phyloP scores from a whole-genome alignment of 2,888 invertebrate genomes.

The Caenorhabditis sp. region DNA sequence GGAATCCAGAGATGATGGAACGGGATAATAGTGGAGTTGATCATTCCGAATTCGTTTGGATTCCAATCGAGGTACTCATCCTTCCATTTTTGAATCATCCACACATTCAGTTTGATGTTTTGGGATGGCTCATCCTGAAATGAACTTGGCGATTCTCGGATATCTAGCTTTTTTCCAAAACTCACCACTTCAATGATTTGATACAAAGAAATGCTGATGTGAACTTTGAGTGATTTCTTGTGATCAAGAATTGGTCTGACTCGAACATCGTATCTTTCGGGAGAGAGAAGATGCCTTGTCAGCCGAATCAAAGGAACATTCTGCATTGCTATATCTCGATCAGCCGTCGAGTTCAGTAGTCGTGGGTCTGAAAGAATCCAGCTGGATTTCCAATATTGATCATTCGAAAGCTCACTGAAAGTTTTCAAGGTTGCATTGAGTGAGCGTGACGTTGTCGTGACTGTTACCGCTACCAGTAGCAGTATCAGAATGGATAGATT shows the following conservation, averaged over 20 bases:
- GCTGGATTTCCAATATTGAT: background rate
- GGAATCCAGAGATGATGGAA: slow-evolving; percentile 80
- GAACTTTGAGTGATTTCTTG: slow-evolving; percentile 76
- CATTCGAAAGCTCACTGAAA: slow-evolving; percentile 14
- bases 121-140: slow-evolving; percentile 84
- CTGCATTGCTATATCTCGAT: slow-evolving; percentile 66
- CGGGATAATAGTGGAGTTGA: slow-evolving; percentile 81
- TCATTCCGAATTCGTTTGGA: slow-evolving; percentile 74
- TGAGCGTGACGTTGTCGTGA: slow-evolving; percentile 23
- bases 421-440: slow-evolving; percentile 52
- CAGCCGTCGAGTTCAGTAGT: slow-evolving; percentile 52
- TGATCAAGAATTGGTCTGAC: slow-evolving; percentile 80
- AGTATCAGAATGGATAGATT: background rate
- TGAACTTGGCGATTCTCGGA: too few species aligned
- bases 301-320: slow-evolving; percentile 79
- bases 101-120: slow-evolving; percentile 85
- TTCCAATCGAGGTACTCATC: slow-evolving; percentile 81
- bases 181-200: slow-evolving; percentile 78
- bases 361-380: slow-evolving; percentile 34
- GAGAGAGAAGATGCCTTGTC: slow-evolving; percentile 77
- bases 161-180: slow-evolving; percentile 7
- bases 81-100: slow-evolving; percentile 84
- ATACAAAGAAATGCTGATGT: slow-evolving; percentile 81
- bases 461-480: background rate
- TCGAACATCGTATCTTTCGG: slow-evolving; percentile 79